Conservation (phyloP, 2,797 vertebrate species). For the Coccyzus lansbergi region DNA sequence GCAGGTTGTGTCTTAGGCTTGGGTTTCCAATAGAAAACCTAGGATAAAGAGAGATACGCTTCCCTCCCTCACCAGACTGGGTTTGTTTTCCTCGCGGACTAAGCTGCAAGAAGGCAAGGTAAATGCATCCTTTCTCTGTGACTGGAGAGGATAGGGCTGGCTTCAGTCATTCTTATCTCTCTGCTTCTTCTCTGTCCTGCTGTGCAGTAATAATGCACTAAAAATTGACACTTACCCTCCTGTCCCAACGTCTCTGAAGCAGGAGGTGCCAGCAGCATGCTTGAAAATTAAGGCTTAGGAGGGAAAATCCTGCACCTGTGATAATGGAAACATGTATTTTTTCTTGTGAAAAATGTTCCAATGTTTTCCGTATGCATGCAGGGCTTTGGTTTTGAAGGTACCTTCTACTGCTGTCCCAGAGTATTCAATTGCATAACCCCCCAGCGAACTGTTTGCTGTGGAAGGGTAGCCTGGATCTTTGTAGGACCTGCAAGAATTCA, state of each 20-base stretch:
- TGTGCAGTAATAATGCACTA: not conserved
- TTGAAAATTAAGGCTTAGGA: not conserved
- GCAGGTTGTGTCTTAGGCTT: not conserved
- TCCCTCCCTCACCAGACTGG: not conserved
- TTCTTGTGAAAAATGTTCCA: not conserved
- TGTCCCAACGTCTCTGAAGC: not conserved
- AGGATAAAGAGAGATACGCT: not conserved
- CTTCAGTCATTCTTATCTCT: not conserved
- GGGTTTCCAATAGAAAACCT: not conserved
- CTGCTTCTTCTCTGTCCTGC: not conserved
- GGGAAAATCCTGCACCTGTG: not conserved
- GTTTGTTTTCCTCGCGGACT: not conserved
- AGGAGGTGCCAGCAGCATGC: not conserved
- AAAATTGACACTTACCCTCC: not conserved
- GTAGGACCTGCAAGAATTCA: not conserved
- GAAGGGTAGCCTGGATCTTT: not conserved
- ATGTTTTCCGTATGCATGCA: not conserved
- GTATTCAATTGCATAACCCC: not conserved
- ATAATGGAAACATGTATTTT: not conserved
- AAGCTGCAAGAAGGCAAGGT: not conserved
- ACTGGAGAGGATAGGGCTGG: not conserved
- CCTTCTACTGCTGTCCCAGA: not conserved
- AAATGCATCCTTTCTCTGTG: not conserved
- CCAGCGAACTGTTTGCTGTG: not conserved
- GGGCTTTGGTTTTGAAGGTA: not conserved